Conservation (phyloP, 2,888 invertebrate genomes). For the Dichetophora obliterata region DNA sequence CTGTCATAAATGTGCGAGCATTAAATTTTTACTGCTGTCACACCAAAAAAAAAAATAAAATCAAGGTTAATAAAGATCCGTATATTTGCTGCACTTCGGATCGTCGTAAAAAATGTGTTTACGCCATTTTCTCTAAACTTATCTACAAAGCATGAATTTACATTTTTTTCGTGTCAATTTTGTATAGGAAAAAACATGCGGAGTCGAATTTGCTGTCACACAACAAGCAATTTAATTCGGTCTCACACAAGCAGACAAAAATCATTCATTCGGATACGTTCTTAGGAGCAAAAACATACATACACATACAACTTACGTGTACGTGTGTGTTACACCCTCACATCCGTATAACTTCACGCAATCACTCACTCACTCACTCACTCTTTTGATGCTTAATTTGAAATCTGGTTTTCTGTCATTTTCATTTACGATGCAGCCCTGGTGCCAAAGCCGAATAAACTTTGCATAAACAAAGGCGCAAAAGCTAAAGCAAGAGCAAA, state of each 20-base stretch:
- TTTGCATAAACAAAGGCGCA: conserved; percentile 25
- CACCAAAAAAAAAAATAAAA: background rate
- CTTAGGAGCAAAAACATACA: too few relatives aligned
- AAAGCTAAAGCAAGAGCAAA: background rate
- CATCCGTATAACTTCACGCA: too few relatives aligned
- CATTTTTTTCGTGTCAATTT: background rate
- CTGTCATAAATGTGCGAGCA: conserved; percentile 3
- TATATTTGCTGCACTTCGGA: conserved; percentile 11
- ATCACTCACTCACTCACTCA: too few relatives aligned
- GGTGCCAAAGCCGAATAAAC: conserved; percentile 23
- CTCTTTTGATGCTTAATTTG: conserved; percentile 1
- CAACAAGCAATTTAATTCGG: too few relatives aligned
- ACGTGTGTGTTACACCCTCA: too few relatives aligned
- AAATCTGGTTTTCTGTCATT: background rate
- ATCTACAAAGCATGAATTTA: background rate
- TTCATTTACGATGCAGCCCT: conserved; percentile 25
- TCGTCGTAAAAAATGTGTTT: background rate
- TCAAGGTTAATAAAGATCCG: background rate
- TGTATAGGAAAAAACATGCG: background rate
- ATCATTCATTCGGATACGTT: too few relatives aligned
- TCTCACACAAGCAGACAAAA: too few relatives aligned
- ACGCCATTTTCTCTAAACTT: too few relatives aligned
- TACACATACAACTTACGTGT: too few relatives aligned
- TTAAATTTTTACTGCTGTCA: background rate
- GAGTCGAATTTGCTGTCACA: too few relatives aligned